A percentile compares a stretch with the other conserved stretches of the same genome.
Conservation (phyloP, 1,140 invertebrate genomes). For the Brachionus paranguensis region DNA sequence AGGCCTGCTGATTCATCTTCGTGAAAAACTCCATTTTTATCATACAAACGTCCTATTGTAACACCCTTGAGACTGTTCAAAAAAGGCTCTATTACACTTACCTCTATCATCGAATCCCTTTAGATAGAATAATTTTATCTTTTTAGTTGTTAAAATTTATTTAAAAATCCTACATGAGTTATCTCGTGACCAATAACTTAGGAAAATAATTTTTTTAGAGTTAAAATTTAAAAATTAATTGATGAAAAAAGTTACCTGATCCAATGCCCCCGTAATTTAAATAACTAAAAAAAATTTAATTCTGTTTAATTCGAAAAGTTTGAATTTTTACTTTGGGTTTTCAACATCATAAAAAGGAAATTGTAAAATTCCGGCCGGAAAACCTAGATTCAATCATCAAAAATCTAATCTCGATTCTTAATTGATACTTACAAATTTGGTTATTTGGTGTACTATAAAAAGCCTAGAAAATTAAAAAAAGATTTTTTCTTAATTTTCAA, state of each 20-base stretch:
- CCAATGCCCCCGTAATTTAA: slow-evolving; percentile 71
- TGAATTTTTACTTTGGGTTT: neutral
- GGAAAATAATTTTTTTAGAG: neutral
- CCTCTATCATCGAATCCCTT: slow-evolving; percentile 38
- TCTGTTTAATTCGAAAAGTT: neutral
- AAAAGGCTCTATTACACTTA: neutral
- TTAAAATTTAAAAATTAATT: too few relatives aligned
- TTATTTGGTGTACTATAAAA: slow-evolving; percentile 96
- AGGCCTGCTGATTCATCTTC: neutral
- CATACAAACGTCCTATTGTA: neutral
- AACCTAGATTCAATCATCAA: neutral
- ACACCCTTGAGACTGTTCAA: neutral
- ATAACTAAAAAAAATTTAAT: slow-evolving; percentile 43
- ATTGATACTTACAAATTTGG: slow-evolving; percentile 67
- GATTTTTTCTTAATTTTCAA: neutral
- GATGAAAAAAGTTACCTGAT: slow-evolving; percentile 43
- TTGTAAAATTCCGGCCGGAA: slow-evolving; percentile 39
- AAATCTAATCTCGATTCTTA: neutral
- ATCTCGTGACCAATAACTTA: slow-evolving; percentile 63
- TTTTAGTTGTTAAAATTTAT: neutral
- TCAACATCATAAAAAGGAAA: slow-evolving; percentile 43
- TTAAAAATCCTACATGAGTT: slow-evolving; percentile 53
- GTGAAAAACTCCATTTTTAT: slow-evolving; percentile 38
- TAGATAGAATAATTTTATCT: neutral
- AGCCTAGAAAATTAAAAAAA: slow-evolving; percentile 56